Conservation (phyloP, 2,113 vertebrate genomes). For the Nestor notabilis region DNA sequence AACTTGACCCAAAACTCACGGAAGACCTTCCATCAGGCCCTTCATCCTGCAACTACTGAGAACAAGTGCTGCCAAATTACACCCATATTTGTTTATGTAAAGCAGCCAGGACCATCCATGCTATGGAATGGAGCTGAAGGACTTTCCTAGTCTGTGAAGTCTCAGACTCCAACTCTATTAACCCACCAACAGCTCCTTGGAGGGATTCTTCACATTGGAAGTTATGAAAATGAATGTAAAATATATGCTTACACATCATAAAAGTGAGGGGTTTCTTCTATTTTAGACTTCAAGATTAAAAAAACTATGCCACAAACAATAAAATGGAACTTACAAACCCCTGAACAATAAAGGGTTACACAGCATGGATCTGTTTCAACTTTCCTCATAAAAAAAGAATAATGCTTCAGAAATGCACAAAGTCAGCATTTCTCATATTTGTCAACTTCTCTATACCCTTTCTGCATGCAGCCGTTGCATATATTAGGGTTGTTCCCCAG, state of each 20-base stretch:
- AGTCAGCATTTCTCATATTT: not conserved
- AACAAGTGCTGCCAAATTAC: not conserved
- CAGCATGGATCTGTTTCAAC: not conserved
- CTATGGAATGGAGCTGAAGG: not conserved
- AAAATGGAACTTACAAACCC: conserved; percentile 3
- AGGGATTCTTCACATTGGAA: conserved; percentile 1
- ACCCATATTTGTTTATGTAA: not conserved
- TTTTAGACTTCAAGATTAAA: not conserved
- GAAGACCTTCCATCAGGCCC: not conserved
- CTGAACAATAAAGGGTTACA: not conserved
- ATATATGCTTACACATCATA: conserved; percentile 15
- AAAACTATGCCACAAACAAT: not conserved
- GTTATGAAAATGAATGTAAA: conserved; percentile 48
- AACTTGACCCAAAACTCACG: not conserved
- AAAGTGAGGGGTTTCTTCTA: not conserved
- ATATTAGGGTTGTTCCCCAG: not conserved
- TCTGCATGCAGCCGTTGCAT: not conserved
- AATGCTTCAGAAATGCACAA: not conserved
- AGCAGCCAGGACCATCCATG: not conserved
- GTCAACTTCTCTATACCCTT: not conserved
- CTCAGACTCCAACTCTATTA: conserved; percentile 9
- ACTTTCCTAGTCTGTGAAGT: not conserved
- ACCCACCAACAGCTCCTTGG: not conserved
- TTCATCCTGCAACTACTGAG: not conserved
- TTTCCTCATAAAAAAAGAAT: not conserved